These are phyloP conservation scores for Cryptoblepharus egeriae DNA, from an alignment of 2,797 vertebrate genomes.

Conservation along the genomic window DNA sequence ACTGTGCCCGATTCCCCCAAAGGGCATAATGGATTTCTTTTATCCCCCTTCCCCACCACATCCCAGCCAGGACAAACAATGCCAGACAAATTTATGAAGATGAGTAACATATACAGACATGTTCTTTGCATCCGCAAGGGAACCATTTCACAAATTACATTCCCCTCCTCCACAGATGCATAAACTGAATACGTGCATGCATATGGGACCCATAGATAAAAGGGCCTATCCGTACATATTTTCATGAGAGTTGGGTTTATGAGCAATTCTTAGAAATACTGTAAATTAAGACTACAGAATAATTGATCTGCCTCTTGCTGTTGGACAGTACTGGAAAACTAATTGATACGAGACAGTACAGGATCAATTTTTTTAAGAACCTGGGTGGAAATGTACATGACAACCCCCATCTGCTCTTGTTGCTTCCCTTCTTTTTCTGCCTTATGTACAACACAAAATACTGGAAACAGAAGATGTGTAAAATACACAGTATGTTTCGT, in stretches of 20 bases:
- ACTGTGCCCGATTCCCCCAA: neutral
- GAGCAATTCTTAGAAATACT: neutral
- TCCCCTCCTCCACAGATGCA: no score
- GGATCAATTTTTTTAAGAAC: neutral
- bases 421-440: neutral
- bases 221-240: neutral
- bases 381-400: neutral
- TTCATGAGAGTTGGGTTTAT: neutral
- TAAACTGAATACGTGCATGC: no score
- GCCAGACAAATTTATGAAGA: neutral
- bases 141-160: no score
- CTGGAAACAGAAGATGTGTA: conserved; percentile 5
- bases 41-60: neutral
- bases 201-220: no score
- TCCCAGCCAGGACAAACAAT: neutral
- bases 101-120: no score
- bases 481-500: conserved; percentile 16
- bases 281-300: neutral
- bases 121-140: no score
- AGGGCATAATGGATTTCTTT: neutral
- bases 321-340: neutral
- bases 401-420: neutral
- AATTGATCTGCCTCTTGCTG: neutral
- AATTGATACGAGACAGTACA: neutral
- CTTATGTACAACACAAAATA: conserved; percentile 14